phyloP scores from a whole-genome alignment of 2,113 vertebrate species.

The Podiceps cristatus region DNA sequence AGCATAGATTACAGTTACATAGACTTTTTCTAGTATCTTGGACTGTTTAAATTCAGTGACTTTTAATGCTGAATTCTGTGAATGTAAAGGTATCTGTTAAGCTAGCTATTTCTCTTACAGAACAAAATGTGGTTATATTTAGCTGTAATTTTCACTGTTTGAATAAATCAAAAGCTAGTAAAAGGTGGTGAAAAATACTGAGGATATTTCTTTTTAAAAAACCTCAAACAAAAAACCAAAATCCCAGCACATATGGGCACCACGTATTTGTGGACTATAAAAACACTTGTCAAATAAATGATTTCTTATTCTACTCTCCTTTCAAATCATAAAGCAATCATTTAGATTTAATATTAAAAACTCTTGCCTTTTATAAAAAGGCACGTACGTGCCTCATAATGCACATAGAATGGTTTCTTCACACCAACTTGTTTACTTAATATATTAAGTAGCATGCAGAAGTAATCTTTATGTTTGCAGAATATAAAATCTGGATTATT shows the following conservation, averaged over 20 bases:
- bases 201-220: neutral
- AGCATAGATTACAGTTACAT: neutral
- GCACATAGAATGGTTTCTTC: neutral
- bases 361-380: neutral
- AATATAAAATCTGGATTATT: neutral
- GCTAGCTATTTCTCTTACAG: neutral
- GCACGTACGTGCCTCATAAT: accelerated
- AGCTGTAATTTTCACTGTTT: neutral
- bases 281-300: neutral
- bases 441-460: neutral
- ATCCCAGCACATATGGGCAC: neutral
- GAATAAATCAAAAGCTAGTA: neutral
- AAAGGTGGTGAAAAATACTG: neutral
- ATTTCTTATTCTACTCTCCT: neutral
- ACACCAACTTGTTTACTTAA: neutral
- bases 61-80: neutral
- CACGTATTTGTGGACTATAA: neutral
- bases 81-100: neutral
- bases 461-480: neutral
- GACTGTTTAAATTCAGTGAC: neutral
- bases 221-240: neutral
- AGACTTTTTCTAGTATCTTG: neutral
- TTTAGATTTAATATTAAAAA: neutral
- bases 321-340: neutral
- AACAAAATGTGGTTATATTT: neutral